Base-by-base conservation (phyloP, 2,888 invertebrate genomes). In the Camptogramma bilineatum region DNA sequence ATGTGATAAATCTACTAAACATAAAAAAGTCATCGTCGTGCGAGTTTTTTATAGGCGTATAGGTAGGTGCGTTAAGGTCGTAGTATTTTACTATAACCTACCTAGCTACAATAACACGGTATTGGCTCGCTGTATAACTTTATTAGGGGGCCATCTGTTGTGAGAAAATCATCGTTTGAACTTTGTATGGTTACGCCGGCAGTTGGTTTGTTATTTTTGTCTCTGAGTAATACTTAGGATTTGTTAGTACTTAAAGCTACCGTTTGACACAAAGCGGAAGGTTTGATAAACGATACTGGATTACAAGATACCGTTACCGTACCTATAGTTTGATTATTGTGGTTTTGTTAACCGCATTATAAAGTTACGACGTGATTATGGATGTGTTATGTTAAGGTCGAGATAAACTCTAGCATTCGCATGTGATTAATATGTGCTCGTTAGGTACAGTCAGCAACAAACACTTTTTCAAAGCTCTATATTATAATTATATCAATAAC, bases 301-400 rank as follows among this genome's bases (percentile, higher is more conserved):
- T 44, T n/a, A 31, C 44, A 53, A 66, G 67, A 65, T n/a, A n/a
- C n/a, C n/a, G n/a, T n/a, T n/a, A n/a, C n/a, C n/a, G n/a, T n/a
- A n/a, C n/a, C n/a, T 52, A 54, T 60, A 62, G 66, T 72, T 75
- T 62, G 19, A 47, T 69, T 76, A 73, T 66, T 70, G 78, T 70
- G 80, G 79, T 77, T 74, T 64, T 48, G 39, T 51, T 64, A 69
- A 74, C 78, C 78, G 70, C 78, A 76, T 61, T 57, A 52, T 65
- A 62, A 51, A 59, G 67, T 55, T 68, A 62, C 64, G n/a, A 57
- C 16, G 34, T 52, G 28, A 44, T 10, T 31, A 8, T 34, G 2
- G 10, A 34, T 34, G 34, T 8, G 34, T 34, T 34, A 3, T 34
- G 28, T 34, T 8, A 39, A 39, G 13, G 34, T 39, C 4, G 34